A percentile compares a stretch with the other conserved stretches of the same genome.
Evolutionary conservation across 2,113 vertebrate genomes (phyloP).

Genomic region (Phylloscopus trochiloides): DNA sequence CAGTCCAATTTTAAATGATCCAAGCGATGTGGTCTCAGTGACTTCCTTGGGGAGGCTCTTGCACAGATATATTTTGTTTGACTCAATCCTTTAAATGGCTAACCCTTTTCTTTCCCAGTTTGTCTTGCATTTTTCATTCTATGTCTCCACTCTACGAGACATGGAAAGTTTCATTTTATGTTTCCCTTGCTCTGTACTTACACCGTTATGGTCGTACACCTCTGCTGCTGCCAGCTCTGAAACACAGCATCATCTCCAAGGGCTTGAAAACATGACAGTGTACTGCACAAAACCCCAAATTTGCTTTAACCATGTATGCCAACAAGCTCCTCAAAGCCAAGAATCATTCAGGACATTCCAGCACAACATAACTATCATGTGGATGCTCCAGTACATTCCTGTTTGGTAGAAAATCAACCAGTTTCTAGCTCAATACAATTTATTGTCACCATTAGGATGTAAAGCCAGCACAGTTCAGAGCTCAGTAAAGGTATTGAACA

Average conservation of each 20-base stretch:
- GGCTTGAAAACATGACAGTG: not conserved
- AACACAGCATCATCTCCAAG: not conserved
- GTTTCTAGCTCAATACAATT: not conserved
- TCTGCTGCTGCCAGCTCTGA: not conserved
- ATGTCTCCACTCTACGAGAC: not conserved
- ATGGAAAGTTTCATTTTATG: not conserved
- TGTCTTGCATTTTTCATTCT: not conserved
- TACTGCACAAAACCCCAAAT: rapidly evolving
- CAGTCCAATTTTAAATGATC: slow-evolving; percentile 58
- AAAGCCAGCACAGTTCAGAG: not conserved
- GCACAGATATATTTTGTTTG: slow-evolving; percentile 30
- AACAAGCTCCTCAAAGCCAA: not conserved
- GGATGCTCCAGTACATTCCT: not conserved
- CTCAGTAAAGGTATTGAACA: rapidly evolving
- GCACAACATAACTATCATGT: rapidly evolving
- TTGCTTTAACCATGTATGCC: not conserved
- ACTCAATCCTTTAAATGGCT: slow-evolving; percentile 3
- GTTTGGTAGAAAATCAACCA: not conserved
- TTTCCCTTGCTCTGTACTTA: not conserved
- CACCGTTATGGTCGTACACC: not conserved
- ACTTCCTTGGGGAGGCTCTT: slow-evolving; percentile 32
- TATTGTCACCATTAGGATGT: not conserved
- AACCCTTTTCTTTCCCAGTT: slow-evolving; percentile 33
- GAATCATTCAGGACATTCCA: not conserved
- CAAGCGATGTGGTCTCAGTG: slow-evolving; percentile 28